A percentile compares a stretch with the other conserved stretches of the same genome.
These are phyloP conservation scores for Agrypnus murinus DNA, from an alignment of 2,888 invertebrate species.

Conservation along the genomic window DNA sequence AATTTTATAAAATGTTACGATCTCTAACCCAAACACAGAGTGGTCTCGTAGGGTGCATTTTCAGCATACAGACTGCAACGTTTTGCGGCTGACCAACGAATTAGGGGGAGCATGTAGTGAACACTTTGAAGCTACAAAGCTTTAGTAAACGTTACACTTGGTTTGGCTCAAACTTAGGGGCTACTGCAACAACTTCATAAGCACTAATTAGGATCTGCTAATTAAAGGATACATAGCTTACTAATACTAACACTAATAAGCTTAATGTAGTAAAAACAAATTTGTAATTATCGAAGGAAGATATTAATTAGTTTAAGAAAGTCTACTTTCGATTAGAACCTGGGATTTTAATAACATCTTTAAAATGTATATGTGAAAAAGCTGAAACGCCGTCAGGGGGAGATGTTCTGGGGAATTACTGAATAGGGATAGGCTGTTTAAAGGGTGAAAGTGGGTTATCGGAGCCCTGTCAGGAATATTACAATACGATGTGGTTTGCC, in stretches of 20 bases:
- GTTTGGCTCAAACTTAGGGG: slow-evolving; percentile 30
- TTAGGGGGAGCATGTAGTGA: slow-evolving; percentile 38
- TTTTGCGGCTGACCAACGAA: slow-evolving; percentile 45
- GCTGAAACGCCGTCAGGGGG: too few species aligned
- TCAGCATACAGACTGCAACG: slow-evolving; percentile 37
- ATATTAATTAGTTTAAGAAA: too few species aligned
- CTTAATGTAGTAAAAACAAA: too few species aligned
- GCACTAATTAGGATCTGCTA: slow-evolving; percentile 30
- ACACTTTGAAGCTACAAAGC: slow-evolving; percentile 41
- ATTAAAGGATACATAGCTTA: slow-evolving; percentile 26
- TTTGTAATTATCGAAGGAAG: too few species aligned
- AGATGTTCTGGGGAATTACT: too few species aligned
- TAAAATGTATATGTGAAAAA: background rate
- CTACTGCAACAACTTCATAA: slow-evolving; percentile 30
- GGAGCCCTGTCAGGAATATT: background rate
- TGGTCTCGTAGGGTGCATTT: slow-evolving; percentile 39
- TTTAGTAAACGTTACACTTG: slow-evolving; percentile 33
- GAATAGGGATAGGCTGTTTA: too few species aligned
- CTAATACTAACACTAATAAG: too few species aligned
- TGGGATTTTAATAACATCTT: too few species aligned
- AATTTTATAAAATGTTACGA: slow-evolving; percentile 33
- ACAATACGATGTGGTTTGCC: background rate
- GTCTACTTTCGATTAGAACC: too few species aligned
- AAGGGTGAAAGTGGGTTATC: too few species aligned
- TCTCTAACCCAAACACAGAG: slow-evolving; percentile 33